These are phyloP conservation scores for Torymus tubicola DNA, from an alignment of 2,888 invertebrate species.

Conservation along the genomic window DNA sequence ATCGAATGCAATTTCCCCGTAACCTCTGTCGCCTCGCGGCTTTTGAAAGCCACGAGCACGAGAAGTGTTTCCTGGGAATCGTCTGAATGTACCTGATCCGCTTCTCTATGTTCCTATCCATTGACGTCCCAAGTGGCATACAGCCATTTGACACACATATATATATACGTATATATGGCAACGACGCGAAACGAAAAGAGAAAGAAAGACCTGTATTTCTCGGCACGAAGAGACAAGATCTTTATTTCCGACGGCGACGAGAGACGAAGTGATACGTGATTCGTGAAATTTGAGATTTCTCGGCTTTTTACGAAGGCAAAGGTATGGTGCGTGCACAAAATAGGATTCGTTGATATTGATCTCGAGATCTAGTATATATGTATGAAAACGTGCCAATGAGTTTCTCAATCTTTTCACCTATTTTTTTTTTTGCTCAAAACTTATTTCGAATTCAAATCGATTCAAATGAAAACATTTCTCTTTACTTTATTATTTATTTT, in stretches of 20 bases:
- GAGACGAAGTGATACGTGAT: slow-evolving; percentile 5
- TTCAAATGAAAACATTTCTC: too few relatives aligned
- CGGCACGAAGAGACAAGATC: slow-evolving; percentile 30
- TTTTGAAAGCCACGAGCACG: too few relatives aligned
- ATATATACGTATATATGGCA: background rate
- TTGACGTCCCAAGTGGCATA: slow-evolving; percentile 2
- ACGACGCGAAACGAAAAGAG: background rate
- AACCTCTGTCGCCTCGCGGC: too few relatives aligned
- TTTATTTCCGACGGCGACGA: slow-evolving; percentile 39
- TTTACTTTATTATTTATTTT: too few relatives aligned
- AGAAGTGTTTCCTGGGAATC: background rate
- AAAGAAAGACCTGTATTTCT: slow-evolving; percentile 2
- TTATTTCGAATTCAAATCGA: too few relatives aligned
- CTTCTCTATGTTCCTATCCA: slow-evolving; percentile 48
- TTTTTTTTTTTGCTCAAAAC: too few relatives aligned
- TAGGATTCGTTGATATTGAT: too few relatives aligned
- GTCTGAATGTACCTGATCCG: slow-evolving; percentile 42
- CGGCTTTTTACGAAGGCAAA: background rate
- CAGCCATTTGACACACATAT: background rate
- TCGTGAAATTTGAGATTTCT: slow-evolving; percentile 3
- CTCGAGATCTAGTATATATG: too few relatives aligned
- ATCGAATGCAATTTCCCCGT: too few relatives aligned
- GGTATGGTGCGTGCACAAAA: too few relatives aligned
- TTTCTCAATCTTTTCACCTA: too few relatives aligned
- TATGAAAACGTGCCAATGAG: too few relatives aligned